Conservation (phyloP, 2,797 vertebrate genomes). For the Simalia tracyae region DNA sequence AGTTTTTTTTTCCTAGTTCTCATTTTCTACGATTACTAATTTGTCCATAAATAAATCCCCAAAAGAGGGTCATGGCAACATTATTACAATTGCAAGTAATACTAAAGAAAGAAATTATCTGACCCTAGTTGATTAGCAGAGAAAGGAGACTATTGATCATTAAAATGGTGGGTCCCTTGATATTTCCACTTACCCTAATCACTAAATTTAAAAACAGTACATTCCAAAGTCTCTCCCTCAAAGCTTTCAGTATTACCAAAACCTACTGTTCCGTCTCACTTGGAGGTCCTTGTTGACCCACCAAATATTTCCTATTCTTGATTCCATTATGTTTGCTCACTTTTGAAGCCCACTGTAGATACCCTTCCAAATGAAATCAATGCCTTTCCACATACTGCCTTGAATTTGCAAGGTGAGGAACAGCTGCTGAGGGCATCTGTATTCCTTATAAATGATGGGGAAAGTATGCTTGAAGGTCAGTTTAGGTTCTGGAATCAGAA, state of each 20-base stretch:
- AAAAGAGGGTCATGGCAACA: neutral
- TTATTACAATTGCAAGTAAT: neutral
- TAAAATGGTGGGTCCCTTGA: neutral
- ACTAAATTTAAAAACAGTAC: neutral
- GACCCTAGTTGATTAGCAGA: neutral
- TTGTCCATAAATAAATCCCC: neutral
- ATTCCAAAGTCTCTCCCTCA: neutral
- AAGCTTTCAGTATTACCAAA: neutral
- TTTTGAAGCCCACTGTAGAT: neutral
- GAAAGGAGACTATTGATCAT: neutral
- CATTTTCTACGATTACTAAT: neutral
- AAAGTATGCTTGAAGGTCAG: neutral
- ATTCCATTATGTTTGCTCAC: neutral
- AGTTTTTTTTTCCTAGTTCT: neutral
- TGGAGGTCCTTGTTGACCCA: neutral
- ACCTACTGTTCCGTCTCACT: neutral
- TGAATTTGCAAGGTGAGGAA: neutral
- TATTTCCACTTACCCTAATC: neutral
- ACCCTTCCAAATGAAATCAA: neutral
- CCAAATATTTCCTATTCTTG: neutral
- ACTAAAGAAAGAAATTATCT: neutral
- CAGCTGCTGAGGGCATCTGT: neutral
- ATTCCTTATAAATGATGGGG: neutral
- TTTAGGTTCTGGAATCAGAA: neutral
- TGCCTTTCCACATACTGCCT: neutral